Conservation (phyloP, 2,113 vertebrate species). For the Emydura subglobosa region DNA sequence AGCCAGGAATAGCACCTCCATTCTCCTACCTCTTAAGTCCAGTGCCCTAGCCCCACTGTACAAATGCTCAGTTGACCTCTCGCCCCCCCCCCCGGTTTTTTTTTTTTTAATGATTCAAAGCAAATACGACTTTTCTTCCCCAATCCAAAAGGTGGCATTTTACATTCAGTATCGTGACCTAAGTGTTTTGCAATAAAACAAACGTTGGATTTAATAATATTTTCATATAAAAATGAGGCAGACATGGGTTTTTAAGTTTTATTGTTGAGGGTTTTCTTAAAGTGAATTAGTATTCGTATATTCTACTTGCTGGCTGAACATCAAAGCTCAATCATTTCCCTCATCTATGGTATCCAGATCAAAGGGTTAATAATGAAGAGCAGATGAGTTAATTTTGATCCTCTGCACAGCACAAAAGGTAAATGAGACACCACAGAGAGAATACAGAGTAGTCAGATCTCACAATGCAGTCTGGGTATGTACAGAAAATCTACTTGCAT, state of each 20-base stretch:
- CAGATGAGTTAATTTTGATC: constrained; percentile 26
- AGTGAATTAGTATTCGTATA: neutral
- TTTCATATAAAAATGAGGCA: neutral
- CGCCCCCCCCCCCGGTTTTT: no score
- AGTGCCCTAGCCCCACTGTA: neutral
- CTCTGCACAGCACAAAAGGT: neutral
- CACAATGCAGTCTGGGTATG: neutral
- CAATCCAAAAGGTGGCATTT: neutral
- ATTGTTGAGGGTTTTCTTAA: neutral
- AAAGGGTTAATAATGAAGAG: constrained; percentile 29
- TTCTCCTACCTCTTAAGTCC: neutral
- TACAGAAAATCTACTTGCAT: neutral
- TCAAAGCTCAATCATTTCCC: constrained; percentile 26
- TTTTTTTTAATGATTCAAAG: neutral
- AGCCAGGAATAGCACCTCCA: neutral
- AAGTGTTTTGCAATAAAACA: rapidly evolving
- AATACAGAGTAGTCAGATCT: neutral
- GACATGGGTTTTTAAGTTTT: neutral
- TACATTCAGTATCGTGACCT: neutral
- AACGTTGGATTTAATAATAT: neutral
- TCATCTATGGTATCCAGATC: neutral
- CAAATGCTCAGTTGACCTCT: neutral
- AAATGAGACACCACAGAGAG: neutral
- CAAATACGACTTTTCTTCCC: neutral
- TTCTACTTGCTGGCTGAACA: neutral